Conservation (phyloP, 2,888 invertebrate species). For the Dynastes grantii region DNA sequence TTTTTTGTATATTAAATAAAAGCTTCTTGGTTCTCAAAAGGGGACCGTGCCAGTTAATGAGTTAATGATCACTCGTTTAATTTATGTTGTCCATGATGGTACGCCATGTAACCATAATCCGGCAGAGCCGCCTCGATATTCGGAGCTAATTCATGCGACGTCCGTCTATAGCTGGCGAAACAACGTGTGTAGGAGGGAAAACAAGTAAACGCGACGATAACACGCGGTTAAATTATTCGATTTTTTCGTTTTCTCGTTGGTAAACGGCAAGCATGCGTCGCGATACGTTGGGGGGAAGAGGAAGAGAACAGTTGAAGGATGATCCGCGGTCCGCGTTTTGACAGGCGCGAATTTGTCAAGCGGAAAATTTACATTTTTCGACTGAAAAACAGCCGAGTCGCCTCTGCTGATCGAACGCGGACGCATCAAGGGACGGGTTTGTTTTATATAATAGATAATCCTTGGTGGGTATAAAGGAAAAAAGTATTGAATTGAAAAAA, state of each 20-base stretch:
- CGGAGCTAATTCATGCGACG: not conserved
- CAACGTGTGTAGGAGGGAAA: slow-evolving; percentile 6
- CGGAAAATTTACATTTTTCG: slow-evolving; percentile 31
- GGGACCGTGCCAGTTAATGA: too few species aligned
- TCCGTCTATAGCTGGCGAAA: not conserved
- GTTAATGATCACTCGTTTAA: too few species aligned
- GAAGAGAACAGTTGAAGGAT: slow-evolving; percentile 10
- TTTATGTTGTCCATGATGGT: too few species aligned
- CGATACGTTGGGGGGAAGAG: not conserved
- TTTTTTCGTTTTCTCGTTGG: not conserved
- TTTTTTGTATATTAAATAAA: too few species aligned
- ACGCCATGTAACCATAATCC: too few species aligned
- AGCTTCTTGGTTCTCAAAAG: too few species aligned
- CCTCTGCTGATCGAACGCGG: not conserved
- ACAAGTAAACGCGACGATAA: slow-evolving; percentile 5
- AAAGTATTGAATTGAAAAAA: not conserved
- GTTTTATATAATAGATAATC: slow-evolving; percentile 15
- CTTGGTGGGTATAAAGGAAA: not conserved
- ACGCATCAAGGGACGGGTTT: not conserved
- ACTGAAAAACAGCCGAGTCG: slow-evolving; percentile 14
- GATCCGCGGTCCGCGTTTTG: slow-evolving; percentile 9
- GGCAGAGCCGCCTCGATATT: not conserved
- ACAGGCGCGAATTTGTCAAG: slow-evolving; percentile 27
- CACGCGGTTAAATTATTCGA: slow-evolving; percentile 8
- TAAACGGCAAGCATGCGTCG: not conserved